Conservation (phyloP, 2,113 vertebrate genomes). For the Corythornis cristatus region DNA sequence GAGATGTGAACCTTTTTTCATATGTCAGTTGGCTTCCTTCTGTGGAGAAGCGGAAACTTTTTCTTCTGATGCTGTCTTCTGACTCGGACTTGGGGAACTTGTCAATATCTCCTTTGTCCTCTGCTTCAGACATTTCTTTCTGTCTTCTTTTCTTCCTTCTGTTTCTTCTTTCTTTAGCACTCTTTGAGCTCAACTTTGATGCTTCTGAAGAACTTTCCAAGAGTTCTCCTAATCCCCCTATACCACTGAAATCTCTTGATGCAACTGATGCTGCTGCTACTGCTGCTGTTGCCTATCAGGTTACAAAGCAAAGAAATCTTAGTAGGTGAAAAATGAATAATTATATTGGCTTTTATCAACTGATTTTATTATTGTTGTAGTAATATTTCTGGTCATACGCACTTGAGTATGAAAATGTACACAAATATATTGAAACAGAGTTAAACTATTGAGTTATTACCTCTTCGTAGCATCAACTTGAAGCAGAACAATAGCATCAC, state of each 20-base stretch:
- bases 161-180: constrained; percentile 96
- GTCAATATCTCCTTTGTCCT: constrained; percentile 77
- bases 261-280: constrained; percentile 81
- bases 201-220: constrained; percentile 88
- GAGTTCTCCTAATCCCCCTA: constrained; percentile 79
- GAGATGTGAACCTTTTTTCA: constrained; percentile 86
- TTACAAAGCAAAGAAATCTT: constrained; percentile 43
- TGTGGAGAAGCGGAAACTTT: constrained; percentile 82
- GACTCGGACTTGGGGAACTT: constrained; percentile 86
- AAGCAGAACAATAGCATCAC: neutral
- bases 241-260: constrained; percentile 81
- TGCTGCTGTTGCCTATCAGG: constrained; percentile 76
- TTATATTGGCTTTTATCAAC: neutral
- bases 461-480: neutral
- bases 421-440: neutral
- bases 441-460: neutral
- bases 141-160: constrained; percentile 87
- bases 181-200: constrained; percentile 97
- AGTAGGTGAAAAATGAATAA: neutral
- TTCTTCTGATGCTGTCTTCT: constrained; percentile 85
- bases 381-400: neutral
- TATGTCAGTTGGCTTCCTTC: constrained; percentile 85
- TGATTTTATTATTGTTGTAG: neutral
- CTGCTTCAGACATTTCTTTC: constrained; percentile 78
- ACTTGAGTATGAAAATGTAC: neutral